Evolutionary conservation across 2,888 invertebrate genomes (phyloP), one percentile per base, ranked within the genome.

Genomic region (Protophormia terraenovae): DNA sequence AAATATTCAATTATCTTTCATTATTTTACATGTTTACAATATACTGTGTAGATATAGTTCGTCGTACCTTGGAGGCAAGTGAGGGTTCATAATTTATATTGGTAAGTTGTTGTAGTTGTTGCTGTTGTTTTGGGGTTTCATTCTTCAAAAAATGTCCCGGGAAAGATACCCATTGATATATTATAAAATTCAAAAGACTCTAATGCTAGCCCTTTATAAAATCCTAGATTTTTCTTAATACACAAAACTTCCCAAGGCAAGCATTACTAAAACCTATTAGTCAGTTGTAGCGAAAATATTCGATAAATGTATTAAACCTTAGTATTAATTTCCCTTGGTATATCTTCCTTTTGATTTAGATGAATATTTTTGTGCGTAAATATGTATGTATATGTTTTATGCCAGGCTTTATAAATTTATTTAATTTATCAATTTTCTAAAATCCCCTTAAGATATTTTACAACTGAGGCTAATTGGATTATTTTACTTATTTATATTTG

Each of bases 391-490:
- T 50, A 4, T 35, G 0, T 29, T 64, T 32, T 38, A 32, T 62
- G 19, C 6, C n/a, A 27, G 41, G 32, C 72, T 77, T 69, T 55
- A 64, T 64, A 45, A 75, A 82, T 85, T 85, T 78, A 82, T 85
- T 82, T 58, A 62, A 62, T 81, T 81, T 84, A 84, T 85, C 82
- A 85, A 78, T 82, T 85, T 82, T 55, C 64, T 24, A 78, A 78
- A 78, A 85, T 62, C 82, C 81, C 82, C 85, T 71, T 78, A 75
- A 85, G 82, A 82, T 78, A 78, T 85, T 85, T 78, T 85, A 78
- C 82, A 85, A 78, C 82, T 85, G 85, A 75, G 85, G 62, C 82
- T 85, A 85, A 85, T 85, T 85, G 82, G 73, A 78, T 85, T 85
- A 85, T 85, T 73, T 85, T 85, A 80, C 69, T 79, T 71, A 85